Percentiles rank a stretch among this genome's conserved stretches.
These are phyloP conservation scores for Pseudorectes ferrugineus DNA, from an alignment of 2,113 vertebrate species.

Conservation along the genomic window DNA sequence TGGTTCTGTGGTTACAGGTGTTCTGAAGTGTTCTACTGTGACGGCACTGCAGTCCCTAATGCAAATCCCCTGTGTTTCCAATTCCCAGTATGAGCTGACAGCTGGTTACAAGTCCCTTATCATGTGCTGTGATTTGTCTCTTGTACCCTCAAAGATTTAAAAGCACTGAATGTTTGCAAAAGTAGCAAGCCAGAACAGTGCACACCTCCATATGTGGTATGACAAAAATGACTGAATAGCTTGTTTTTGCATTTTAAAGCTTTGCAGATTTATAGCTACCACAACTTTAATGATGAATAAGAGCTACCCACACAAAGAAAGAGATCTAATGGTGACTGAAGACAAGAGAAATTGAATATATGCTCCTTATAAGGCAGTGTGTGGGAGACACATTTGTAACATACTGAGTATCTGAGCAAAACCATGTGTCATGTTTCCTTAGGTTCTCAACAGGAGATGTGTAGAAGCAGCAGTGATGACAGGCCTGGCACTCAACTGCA, in stretches of 20 bases:
- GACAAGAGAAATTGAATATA: background rate
- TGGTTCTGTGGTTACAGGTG: background rate
- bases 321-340: background rate
- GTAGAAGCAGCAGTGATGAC: conserved; percentile 96
- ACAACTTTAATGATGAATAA: background rate
- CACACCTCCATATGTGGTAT: background rate
- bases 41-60: background rate
- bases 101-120: background rate
- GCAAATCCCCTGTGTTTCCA: background rate
- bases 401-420: conserved; percentile 43
- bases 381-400: conserved; percentile 25
- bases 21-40: background rate
- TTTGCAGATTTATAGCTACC: background rate
- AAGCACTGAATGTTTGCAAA: background rate
- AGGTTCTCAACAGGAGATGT: conserved; percentile 94
- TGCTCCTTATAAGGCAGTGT: background rate
- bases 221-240: background rate
- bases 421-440: conserved; percentile 55
- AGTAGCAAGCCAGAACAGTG: background rate
- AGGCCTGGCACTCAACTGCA: conserved; percentile 89
- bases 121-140: background rate
- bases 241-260: conserved; percentile 7
- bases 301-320: conserved; percentile 16
- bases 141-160: background rate
- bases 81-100: background rate